Conservation (phyloP, 2,888 invertebrate genomes). For the Hymenopus coronatus region DNA sequence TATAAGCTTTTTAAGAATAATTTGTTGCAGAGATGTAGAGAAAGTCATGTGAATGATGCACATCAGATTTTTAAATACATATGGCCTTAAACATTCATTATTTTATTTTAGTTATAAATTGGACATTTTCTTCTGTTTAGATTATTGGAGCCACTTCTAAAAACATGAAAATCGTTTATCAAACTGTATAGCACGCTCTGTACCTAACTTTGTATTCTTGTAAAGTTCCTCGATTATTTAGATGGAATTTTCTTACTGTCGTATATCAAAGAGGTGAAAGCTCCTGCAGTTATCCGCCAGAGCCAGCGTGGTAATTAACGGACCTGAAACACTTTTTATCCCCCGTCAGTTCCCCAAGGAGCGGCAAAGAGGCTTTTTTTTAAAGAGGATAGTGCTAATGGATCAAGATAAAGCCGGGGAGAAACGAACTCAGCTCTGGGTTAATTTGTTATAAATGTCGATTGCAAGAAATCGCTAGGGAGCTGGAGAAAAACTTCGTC, state of each 20-base stretch:
- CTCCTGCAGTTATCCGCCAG: neutral
- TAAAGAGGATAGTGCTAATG: neutral
- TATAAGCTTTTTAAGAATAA: too few species aligned
- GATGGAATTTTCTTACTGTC: neutral
- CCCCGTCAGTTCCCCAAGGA: neutral
- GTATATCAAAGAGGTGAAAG: neutral
- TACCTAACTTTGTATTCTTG: neutral
- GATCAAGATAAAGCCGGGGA: neutral
- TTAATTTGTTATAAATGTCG: neutral
- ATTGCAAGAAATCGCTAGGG: neutral
- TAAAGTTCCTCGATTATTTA: neutral
- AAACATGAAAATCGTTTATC: too few species aligned
- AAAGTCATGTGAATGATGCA: too few species aligned
- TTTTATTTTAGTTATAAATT: too few species aligned
- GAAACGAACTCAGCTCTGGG: neutral
- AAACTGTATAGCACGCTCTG: neutral
- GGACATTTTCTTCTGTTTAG: too few species aligned
- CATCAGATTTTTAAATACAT: too few species aligned
- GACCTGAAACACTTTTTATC: neutral
- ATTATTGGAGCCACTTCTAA: too few species aligned
- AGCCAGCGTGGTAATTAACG: neutral
- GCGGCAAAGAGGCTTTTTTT: neutral
- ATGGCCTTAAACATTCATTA: too few species aligned
- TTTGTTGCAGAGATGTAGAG: too few species aligned
- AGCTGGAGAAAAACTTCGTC: neutral